Base-by-base conservation (phyloP, 2,797 vertebrate species). In the Leptoclinus maculatus region DNA sequence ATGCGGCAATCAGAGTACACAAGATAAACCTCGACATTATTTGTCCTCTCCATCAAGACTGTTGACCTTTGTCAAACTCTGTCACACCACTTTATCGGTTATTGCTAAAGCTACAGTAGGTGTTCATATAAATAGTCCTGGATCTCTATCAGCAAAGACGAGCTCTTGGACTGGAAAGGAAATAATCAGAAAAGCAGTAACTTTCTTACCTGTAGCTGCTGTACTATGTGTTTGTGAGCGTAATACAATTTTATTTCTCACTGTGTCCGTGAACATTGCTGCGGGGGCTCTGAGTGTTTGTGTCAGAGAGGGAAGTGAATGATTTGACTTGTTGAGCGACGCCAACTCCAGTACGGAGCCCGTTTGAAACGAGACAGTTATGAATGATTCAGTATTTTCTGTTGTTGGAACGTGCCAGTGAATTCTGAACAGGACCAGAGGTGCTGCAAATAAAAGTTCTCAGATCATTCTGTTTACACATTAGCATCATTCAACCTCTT, bases 391-490 rank as follows among this genome's bases (percentile, higher is more conserved):
- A 34, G 74, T 78, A 62, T 87, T 54, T 85, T 87, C 43, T 84
- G 80, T 85, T 87, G 57, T 71, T 68, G 47, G 34, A 72, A 83
- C 21, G 16, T 69, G 78, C 49, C 59, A 8, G 51, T 74, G 64
- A 75, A 79, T 86, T 84, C 79, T 76, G 62, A 85, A 71, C 51
- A 74, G 76, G 85, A 78, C 68, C 66, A 83, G 80, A 80, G 80
- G 85, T 89, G 84, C 49, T 89, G 88, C 76, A 82, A 94, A 95
- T 94, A 94, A 94, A 95, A 77, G 70, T 89, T 89, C 76, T 87
- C 87, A 82, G 56, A 88, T 90, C 80, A 86, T 88, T 79, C 78
- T 79, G 81, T 87, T 83, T 73, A 80, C 71, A 74, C 17, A 70
- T 80, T 41, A 74, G 80, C 38, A 63, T 85, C 36, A 60, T 82